phyloP scores from a whole-genome alignment of 2,113 vertebrate species.

The Elephas maximus region DNA sequence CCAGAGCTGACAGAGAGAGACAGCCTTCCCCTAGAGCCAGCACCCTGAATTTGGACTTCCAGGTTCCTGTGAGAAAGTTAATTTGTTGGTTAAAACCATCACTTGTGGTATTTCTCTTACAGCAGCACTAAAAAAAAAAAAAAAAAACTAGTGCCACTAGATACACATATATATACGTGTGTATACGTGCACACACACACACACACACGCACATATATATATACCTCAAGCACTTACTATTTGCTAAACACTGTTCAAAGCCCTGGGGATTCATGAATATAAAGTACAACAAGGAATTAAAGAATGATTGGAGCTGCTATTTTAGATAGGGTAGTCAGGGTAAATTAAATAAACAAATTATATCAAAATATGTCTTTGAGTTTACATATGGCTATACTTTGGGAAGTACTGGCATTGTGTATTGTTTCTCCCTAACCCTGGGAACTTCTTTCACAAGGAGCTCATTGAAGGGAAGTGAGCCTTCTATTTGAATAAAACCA shows the following conservation, averaged over 20 bases:
- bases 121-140: too few relatives aligned
- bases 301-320: neutral
- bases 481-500: conserved; percentile 63
- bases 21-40: neutral
- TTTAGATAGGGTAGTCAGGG: conserved; percentile 1
- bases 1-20: neutral
- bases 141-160: too few relatives aligned
- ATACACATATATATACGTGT: too few relatives aligned
- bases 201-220: too few relatives aligned
- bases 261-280: neutral
- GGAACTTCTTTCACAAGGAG: conserved; percentile 68
- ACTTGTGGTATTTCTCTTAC: neutral
- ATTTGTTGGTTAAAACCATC: neutral
- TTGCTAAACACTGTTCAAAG: neutral
- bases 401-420: conserved; percentile 76
- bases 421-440: conserved; percentile 76
- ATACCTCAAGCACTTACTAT: neutral
- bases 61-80: neutral
- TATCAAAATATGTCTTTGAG: conserved; percentile 25
- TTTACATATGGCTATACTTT: conserved; percentile 23
- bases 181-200: too few relatives aligned
- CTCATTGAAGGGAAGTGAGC: conserved; percentile 69
- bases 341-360: conserved; percentile 60
- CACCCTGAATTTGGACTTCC: neutral
- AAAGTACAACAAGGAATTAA: neutral